Conservation (phyloP, 2,888 invertebrate genomes). For the Azorinus chamasolen region DNA sequence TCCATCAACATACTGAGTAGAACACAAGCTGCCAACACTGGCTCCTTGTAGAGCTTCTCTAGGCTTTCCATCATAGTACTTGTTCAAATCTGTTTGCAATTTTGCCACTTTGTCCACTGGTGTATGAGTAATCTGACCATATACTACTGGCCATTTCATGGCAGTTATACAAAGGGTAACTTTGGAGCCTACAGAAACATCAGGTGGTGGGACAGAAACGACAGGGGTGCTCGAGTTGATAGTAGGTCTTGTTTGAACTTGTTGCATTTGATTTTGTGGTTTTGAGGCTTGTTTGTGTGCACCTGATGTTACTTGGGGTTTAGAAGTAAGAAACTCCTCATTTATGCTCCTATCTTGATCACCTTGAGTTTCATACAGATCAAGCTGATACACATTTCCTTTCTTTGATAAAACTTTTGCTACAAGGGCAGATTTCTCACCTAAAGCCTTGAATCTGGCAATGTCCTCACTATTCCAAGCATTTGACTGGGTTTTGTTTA, state of each 20-base stretch:
- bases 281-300: background rate
- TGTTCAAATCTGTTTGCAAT: conserved; percentile 62
- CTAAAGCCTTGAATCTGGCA: conserved; percentile 51
- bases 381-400: conserved; percentile 62
- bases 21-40: conserved; percentile 60
- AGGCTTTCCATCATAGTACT: conserved; percentile 57
- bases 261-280: conserved; percentile 5
- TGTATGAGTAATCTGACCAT: conserved; percentile 69
- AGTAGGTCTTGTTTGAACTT: conserved; percentile 4
- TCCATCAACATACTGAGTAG: conserved; percentile 69
- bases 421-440: conserved; percentile 61
- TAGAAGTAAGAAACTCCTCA: conserved; percentile 43
- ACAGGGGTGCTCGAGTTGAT: background rate
- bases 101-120: conserved; percentile 63
- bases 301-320: background rate
- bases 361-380: conserved; percentile 66
- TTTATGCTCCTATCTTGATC: conserved; percentile 64
- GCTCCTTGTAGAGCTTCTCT: conserved; percentile 20
- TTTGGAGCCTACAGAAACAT: conserved; percentile 54
- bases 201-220: conserved; percentile 49
- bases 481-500: conserved; percentile 40
- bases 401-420: conserved; percentile 62
- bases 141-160: conserved; percentile 49
- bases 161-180: conserved; percentile 66
- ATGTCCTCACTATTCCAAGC: conserved; percentile 57